Percentiles rank a stretch among this genome's conserved stretches.
Evolutionary conservation across 2,113 vertebrate genomes (phyloP).

Genomic region (Ceyx margarethae): DNA sequence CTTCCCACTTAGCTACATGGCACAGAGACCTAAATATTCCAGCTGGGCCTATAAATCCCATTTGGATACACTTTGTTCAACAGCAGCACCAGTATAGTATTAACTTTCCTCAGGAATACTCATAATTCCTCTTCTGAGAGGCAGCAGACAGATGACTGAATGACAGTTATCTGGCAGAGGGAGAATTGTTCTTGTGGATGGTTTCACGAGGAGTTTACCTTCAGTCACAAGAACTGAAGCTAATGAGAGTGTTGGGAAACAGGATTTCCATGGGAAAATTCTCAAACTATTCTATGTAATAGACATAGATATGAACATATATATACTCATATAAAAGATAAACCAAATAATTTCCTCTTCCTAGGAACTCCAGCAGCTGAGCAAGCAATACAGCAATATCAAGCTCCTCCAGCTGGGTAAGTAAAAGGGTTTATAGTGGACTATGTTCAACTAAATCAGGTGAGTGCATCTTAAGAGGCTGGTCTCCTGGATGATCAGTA

Average conservation of each 20-base stretch:
- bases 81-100: not conserved
- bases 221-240: accelerated
- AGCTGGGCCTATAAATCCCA: not conserved
- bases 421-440: not conserved
- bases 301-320: not conserved
- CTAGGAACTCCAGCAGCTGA: slow-evolving; percentile 62
- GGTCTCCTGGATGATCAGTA: not conserved
- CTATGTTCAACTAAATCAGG: not conserved
- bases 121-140: not conserved
- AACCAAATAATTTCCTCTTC: not conserved
- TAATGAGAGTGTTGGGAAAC: not conserved
- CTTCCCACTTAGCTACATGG: not conserved
- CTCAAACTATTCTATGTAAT: not conserved
- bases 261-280: not conserved
- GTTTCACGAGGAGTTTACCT: not conserved
- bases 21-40: not conserved
- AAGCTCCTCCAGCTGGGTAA: slow-evolving; percentile 56
- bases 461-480: not conserved
- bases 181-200: not conserved
- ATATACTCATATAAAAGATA: not conserved
- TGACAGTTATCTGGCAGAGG: not conserved
- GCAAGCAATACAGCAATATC: slow-evolving; percentile 59
- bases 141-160: not conserved
- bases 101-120: not conserved
- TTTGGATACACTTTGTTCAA: not conserved